Conservation (phyloP, 2,888 invertebrate genomes). For the Enchytraeus crypticus region DNA sequence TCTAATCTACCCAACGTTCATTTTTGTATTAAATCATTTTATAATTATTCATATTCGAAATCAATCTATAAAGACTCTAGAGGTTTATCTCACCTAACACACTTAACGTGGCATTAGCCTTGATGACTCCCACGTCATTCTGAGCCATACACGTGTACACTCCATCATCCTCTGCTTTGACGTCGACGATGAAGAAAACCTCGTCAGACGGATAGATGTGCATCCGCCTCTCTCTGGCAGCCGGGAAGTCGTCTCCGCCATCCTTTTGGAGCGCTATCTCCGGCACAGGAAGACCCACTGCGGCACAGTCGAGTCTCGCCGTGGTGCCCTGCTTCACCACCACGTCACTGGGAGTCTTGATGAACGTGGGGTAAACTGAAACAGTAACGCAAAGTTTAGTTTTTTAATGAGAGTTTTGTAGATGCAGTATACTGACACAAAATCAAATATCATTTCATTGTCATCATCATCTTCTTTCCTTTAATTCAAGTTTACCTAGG, state of each 20-base stretch:
- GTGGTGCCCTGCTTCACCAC: slow-evolving; percentile 75
- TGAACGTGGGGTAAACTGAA: slow-evolving; percentile 73
- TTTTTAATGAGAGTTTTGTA: not conserved
- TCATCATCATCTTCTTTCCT: not conserved
- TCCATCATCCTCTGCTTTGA: slow-evolving; percentile 78
- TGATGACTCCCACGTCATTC: slow-evolving; percentile 77
- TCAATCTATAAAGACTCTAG: too few relatives aligned
- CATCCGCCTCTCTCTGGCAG: slow-evolving; percentile 83
- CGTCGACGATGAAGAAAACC: slow-evolving; percentile 83
- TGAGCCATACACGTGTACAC: slow-evolving; percentile 85
- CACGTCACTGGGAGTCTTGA: slow-evolving; percentile 70
- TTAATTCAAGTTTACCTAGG: too few relatives aligned
- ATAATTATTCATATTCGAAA: too few relatives aligned
- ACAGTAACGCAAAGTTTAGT: too few relatives aligned
- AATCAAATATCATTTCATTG: not conserved
- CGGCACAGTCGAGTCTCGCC: slow-evolving; percentile 81
- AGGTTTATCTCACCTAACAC: slow-evolving; percentile 60
- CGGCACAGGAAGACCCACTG: slow-evolving; percentile 76
- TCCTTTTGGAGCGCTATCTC: slow-evolving; percentile 47
- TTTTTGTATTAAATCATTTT: too few relatives aligned
- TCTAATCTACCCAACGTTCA: too few relatives aligned
- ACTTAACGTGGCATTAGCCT: slow-evolving; percentile 74
- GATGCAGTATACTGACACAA: not conserved
- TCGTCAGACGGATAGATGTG: slow-evolving; percentile 85
- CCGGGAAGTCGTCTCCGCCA: slow-evolving; percentile 65